Evolutionary conservation across 1,140 invertebrate species (phyloP).

Genomic region (Scaptomyza montana): DNA sequence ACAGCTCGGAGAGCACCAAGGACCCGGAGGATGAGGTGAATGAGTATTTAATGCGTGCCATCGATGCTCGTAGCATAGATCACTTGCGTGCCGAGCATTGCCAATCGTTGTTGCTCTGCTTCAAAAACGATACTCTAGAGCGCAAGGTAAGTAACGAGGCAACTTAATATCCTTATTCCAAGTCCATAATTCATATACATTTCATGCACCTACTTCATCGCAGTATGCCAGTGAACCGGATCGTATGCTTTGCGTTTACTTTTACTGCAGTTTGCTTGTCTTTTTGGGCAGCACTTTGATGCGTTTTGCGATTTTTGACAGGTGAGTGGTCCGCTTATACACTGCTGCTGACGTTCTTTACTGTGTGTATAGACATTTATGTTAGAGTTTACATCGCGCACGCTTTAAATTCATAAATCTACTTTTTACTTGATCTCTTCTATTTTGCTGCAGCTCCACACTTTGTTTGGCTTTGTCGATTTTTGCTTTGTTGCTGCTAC

Average conservation of each 20-base stretch:
- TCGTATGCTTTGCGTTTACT: conserved; percentile 92
- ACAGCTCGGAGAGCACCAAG: conserved; percentile 86
- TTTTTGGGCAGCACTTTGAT: conserved; percentile 87
- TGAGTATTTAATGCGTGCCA: conserved; percentile 96
- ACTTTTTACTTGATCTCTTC: not conserved
- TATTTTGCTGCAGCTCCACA: conserved; percentile 47
- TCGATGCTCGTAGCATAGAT: conserved; percentile 97
- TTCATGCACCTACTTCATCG: conserved; percentile 46
- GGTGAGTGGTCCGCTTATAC: conserved; percentile 84
- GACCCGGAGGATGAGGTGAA: conserved; percentile 96
- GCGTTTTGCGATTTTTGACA: conserved; percentile 88
- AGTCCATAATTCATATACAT: not conserved
- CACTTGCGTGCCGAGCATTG: conserved; percentile 93
- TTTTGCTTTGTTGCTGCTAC: conserved; percentile 65
- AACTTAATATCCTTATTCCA: not conserved
- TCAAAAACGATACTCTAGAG: conserved; percentile 91
- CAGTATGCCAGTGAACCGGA: conserved; percentile 92
- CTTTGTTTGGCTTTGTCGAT: conserved; percentile 55
- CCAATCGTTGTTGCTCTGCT: conserved; percentile 91
- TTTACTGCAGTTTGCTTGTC: conserved; percentile 91
- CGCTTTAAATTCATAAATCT: not conserved
- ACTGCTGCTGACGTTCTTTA: too few species aligned
- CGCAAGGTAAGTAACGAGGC: conserved; percentile 86
- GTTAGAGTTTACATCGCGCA: not conserved
- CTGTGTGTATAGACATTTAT: not conserved